Evolutionary conservation across 2,888 invertebrate genomes (phyloP).

Genomic region (Apodemia mormo): DNA sequence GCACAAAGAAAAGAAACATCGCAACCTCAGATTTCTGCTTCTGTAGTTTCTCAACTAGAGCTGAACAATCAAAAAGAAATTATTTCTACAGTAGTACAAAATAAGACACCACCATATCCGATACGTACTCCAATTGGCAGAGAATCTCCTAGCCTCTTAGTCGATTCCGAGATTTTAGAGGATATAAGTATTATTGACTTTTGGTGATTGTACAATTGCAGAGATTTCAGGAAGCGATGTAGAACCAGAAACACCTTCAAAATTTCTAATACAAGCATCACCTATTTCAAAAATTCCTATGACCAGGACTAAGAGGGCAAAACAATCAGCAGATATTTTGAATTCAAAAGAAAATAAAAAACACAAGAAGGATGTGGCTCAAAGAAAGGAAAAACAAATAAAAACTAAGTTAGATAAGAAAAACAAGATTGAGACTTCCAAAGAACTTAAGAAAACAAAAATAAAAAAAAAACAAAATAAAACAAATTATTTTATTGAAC

Average conservation of each 20-base stretch:
- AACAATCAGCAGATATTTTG: slow-evolving; percentile 28
- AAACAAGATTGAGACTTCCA: too few species aligned
- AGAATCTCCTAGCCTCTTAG: background rate
- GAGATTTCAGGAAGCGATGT: background rate
- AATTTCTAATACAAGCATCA: slow-evolving; percentile 30
- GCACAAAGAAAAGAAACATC: slow-evolving; percentile 21
- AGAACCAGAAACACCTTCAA: slow-evolving; percentile 32
- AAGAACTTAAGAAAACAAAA: too few species aligned
- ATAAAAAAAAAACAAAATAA: too few species aligned
- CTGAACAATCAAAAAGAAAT: slow-evolving; percentile 10
- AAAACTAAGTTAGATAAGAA: too few species aligned
- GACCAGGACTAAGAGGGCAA: slow-evolving; percentile 26
- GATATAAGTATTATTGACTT: slow-evolving; percentile 29
- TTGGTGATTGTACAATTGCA: slow-evolving; percentile 29
- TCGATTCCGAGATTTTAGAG: slow-evolving; percentile 20
- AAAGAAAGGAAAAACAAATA: slow-evolving; percentile 8
- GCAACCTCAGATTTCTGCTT: background rate
- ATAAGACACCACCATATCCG: too few species aligned
- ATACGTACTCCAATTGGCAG: too few species aligned
- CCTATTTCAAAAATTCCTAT: slow-evolving; percentile 33
- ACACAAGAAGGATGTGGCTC: slow-evolving; percentile 26
- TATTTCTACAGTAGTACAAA: background rate
- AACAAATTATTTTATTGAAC: too few species aligned
- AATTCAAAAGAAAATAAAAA: slow-evolving; percentile 29
- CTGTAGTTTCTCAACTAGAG: slow-evolving; percentile 1